phyloP scores from a whole-genome alignment of 2,113 vertebrate species.

The Mastomys coucha region DNA sequence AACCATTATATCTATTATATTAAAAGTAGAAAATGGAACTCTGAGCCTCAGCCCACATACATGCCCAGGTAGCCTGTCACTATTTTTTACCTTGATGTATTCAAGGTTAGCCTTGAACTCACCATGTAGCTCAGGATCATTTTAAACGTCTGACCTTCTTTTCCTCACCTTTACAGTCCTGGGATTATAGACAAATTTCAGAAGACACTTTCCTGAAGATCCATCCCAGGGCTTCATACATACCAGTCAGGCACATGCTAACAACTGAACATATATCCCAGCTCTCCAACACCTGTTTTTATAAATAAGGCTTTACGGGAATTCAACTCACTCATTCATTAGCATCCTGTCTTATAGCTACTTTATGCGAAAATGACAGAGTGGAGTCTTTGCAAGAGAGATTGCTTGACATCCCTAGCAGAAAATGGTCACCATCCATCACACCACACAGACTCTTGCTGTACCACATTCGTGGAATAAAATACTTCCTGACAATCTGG shows the following conservation, averaged over 20 bases:
- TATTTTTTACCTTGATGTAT: neutral
- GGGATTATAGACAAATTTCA: neutral
- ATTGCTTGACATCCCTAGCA: neutral
- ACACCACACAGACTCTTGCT: neutral
- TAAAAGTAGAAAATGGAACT: neutral
- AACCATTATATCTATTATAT: neutral
- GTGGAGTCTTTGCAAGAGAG: neutral
- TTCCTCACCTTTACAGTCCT: neutral
- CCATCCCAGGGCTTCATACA: neutral
- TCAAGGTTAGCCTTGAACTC: neutral
- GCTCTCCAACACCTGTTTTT: neutral
- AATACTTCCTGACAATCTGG: neutral
- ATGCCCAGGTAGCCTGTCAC: neutral
- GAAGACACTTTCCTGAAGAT: neutral
- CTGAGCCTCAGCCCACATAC: neutral
- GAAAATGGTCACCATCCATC: conserved; percentile 4
- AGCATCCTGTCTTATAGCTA: neutral
- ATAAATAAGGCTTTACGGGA: conserved; percentile 25
- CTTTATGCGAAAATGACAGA: neutral
- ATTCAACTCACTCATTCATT: neutral
- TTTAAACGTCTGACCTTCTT: neutral
- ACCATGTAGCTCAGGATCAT: neutral
- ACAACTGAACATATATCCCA: neutral
- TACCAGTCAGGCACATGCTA: neutral
- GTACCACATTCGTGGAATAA: neutral